Evolutionary conservation across 2,888 invertebrate species (phyloP), one percentile per base, ranked within the genome.

Genomic region (Rapana venosa): DNA sequence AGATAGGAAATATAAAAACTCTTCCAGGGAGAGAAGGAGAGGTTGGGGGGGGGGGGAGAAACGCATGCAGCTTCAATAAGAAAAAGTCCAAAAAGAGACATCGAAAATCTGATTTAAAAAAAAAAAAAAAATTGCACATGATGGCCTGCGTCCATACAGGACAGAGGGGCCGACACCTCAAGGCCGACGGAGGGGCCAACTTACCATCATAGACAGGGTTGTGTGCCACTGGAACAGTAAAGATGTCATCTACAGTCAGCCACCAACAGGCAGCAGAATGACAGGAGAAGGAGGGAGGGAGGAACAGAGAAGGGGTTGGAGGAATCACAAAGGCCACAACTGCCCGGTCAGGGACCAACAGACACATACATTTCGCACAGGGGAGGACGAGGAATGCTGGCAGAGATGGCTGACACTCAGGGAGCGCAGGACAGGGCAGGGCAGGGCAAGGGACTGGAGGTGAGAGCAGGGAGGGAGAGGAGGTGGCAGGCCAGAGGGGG

Each of bases 141-240:
- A 74, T 56, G 66, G 66, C 58, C 66, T 15, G 74, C 26, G 89
- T 66, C 84, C 36, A 89, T 36, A 85, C 89, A 15, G 89, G 85
- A 85, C 30, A 5, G 30, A 30, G 66, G 66, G 35, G 58, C 86
- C 36, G 85, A 66, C 74, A 89, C 84, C 84, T 70, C 61, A 4
- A 22, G 70, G 88, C 83, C 61, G 35, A 84, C 32, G 47, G 22
- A 61, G 56, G 81, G 90, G 70, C 56, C 84, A 77, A 92, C 92
- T 92, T 92, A 92, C 92, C 92, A 91, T 92, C 90, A 90, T 92
- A 92, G 88, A 92, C 87, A 79, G 92, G 91, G 56, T 91, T 89
- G 88, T 88, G 74, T 85, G 90, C 90, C 90, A 91, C 87, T 91
- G 87, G 83, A 91, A 91, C 83, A 90, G 86, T 81, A 90, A 91